Percentiles rank a stretch among this genome's conserved stretches.
phyloP scores from a whole-genome alignment of 2,888 invertebrate species.

The Stegophylla sp. region DNA sequence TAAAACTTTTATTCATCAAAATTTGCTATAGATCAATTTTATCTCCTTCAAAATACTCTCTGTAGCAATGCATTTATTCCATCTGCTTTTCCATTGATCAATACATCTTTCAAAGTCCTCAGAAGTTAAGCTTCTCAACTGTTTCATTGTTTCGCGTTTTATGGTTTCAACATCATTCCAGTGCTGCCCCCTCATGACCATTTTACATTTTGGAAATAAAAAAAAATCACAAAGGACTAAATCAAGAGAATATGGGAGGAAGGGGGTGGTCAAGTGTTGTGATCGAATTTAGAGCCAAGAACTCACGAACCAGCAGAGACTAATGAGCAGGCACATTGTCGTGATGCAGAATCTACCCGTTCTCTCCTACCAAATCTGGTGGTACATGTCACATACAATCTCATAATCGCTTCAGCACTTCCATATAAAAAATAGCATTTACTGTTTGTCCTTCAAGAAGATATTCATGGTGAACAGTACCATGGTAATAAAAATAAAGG shows the following conservation, averaged over 20 bases:
- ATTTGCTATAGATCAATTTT: conserved; percentile 25
- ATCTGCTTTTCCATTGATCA: conserved; percentile 51
- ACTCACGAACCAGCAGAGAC: too few relatives aligned
- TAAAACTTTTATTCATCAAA: conserved; percentile 12
- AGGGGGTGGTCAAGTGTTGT: background rate
- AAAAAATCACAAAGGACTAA: conserved; percentile 33
- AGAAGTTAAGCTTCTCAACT: conserved; percentile 49
- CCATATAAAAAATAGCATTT: conserved; percentile 45
- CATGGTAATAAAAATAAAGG: conserved; percentile 17
- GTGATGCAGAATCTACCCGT: background rate
- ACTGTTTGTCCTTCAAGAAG: conserved; percentile 46
- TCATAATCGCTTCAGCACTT: conserved; percentile 29
- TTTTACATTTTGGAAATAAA: conserved; percentile 47
- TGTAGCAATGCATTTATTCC: conserved; percentile 54
- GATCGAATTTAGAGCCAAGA: too few relatives aligned
- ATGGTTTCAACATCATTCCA: conserved; percentile 47
- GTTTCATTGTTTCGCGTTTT: conserved; percentile 31
- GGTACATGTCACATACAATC: conserved; percentile 1
- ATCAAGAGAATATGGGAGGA: background rate
- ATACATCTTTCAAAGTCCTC: conserved; percentile 56
- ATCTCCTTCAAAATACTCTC: conserved; percentile 53
- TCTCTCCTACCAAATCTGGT: background rate
- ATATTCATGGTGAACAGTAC: conserved; percentile 32
- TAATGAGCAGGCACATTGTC: too few relatives aligned
- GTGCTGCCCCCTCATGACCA: conserved; percentile 45